Evolutionary conservation across 2,113 vertebrate genomes (phyloP), one percentile per base, ranked within the genome.

Genomic region (Grammomys dolichurus): DNA sequence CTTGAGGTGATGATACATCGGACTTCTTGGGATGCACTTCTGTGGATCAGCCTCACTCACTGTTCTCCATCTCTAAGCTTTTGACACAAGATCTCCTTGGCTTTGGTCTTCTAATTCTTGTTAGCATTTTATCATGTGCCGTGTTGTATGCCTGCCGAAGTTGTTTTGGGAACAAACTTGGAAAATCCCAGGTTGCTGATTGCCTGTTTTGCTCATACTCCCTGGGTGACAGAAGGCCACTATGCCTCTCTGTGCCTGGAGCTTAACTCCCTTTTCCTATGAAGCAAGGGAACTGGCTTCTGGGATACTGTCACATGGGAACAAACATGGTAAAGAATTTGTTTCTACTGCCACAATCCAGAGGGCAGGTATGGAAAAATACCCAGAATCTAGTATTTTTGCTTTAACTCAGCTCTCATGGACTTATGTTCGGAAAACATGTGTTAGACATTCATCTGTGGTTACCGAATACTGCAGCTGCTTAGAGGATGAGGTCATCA

Each of bases 401-500:
- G 60, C 43, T 31, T 89, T 77, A 67, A 82, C 43, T 54, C 90
- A 85, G 8, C 65, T 70, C 48, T 87, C 33, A 65, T 51, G 40
- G 75, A 93, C 14, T 77, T 20, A 3, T 46, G 86, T 90, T 93
- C 51, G 60, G 65, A 95, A 94, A 92, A 91, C 95, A 36, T 70
- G 58, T 93, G 80, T 76, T 90, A 91, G 91, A 40, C 88, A 67
- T 95, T 90, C 76, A 69, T 78, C 87, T n/a, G 19, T 58, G 63
- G 85, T 88, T 82, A 40, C 84, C 26, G 58, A 84, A 24, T 54
- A 11, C 58, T 70, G 13, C 3, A 84, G 85, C n/a, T 88, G 76
- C 58, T 92, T 95, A n/a, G 5, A n/a, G 73, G 56, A 58, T 93
- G 96, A 84, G 28, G 70, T 96, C 81, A 92, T 96, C 90, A 90